phyloP scores from a whole-genome alignment of 2,888 invertebrate species.

The Oscheius onirici region DNA sequence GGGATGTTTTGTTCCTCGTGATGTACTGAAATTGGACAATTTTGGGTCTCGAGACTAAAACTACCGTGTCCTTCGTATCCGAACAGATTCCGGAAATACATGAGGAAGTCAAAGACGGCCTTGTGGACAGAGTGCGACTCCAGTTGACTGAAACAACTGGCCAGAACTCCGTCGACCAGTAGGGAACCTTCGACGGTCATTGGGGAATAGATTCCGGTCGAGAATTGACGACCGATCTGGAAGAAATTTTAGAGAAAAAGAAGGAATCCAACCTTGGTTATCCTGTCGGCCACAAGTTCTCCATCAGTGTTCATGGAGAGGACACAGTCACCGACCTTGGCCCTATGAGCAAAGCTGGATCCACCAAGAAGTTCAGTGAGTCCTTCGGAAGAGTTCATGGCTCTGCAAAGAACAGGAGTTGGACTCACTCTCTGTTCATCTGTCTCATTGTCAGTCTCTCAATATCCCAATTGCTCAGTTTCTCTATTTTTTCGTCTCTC shows the following conservation, averaged over 20 bases:
- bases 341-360: slow-evolving; percentile 47
- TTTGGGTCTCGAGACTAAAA: slow-evolving; percentile 6
- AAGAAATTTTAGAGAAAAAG: neutral
- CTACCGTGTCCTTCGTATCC: slow-evolving; percentile 45
- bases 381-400: slow-evolving; percentile 35
- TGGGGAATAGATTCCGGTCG: slow-evolving; percentile 69
- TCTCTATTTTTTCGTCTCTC: neutral
- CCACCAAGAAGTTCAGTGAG: slow-evolving; percentile 42
- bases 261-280: slow-evolving; percentile 51
- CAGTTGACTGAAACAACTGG: slow-evolving; percentile 70
- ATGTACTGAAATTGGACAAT: slow-evolving; percentile 32
- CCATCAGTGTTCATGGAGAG: slow-evolving; percentile 50
- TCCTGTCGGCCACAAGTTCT: slow-evolving; percentile 54
- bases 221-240: slow-evolving; percentile 61
- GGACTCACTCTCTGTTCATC: no score
- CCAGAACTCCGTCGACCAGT: slow-evolving; percentile 64
- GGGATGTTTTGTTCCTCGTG: slow-evolving; percentile 53
- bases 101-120: slow-evolving; percentile 62
- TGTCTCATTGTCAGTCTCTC: no score
- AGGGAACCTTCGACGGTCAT: slow-evolving; percentile 70
- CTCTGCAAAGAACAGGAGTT: slow-evolving; percentile 9
- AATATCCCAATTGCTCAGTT: no score
- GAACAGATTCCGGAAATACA: slow-evolving; percentile 59
- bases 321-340: slow-evolving; percentile 63
- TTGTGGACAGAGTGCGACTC: slow-evolving; percentile 68